Base-by-base conservation (phyloP, 2,113 vertebrate species). In the Lagopus leucura region DNA sequence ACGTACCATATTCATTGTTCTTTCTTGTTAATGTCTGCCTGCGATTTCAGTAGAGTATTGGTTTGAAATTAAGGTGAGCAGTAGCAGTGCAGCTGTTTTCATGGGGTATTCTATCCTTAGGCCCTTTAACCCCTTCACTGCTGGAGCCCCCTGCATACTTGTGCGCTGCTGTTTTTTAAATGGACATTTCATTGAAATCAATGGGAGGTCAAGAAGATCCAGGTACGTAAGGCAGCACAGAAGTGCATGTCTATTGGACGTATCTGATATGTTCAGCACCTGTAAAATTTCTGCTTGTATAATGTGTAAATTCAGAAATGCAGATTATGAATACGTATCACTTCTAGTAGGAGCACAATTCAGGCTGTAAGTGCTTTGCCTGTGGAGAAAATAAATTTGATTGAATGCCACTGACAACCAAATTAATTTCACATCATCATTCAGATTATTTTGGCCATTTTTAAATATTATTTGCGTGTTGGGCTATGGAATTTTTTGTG, bases 121-220 rank as follows among this genome's bases (percentile, higher is more conserved):
- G 97, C 97, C 97, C 94, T 97, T 97, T 97, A 97, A 94, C 79
- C 97, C 96, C 91, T 96, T 97, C 97, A 97, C 15, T 97, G 96
- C 96, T 94, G 96, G 97, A 97, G 94, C 92, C 93, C 96, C 96
- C 93, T 97, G 95, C 95, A 95, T 97, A 95, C 94, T 97, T 95
- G 96, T 96, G 92, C 94, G 90, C 82, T 97, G 96, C 97, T 97
- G 96, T 97, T 97, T 97, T 97, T 97, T 97, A 97, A 96, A 96
- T 93, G 97, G 97, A 96, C 96, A 97, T 93, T 96, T 96, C 93
- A 96, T 96, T 96, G 96, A 96, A 97, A 96, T 95, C 96, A 97
- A 84, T 96, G 96, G 96, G 94, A 97, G 86, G 90, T 96, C 95
- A 34, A 94, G 96, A 96, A 95, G 96, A 97, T 97, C 96, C 95